phyloP scores from a whole-genome alignment of 1,140 invertebrate genomes.

The Andrena cerasifolii region DNA sequence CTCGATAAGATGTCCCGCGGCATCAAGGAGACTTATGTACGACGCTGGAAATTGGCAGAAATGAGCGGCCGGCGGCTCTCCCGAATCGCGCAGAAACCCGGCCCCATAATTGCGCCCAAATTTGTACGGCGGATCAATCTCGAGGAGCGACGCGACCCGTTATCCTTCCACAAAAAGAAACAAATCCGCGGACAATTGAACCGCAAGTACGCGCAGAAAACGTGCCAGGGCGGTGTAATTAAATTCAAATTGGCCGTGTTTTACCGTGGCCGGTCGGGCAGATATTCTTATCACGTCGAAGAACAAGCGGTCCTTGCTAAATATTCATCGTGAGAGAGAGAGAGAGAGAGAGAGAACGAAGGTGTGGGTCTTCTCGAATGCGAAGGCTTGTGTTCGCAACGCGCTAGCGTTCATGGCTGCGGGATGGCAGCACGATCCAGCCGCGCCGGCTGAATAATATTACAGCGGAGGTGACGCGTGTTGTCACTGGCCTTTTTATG shows the following conservation, averaged over 20 bases:
- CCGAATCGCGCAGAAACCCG: not conserved
- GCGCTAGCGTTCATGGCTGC: slow-evolving; percentile 53
- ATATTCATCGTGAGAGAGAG: slow-evolving; percentile 69
- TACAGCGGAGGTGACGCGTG: slow-evolving; percentile 44
- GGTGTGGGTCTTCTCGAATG: slow-evolving; percentile 42
- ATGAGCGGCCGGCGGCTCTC: not conserved
- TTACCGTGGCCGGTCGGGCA: not conserved
- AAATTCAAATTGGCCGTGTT: slow-evolving; percentile 47
- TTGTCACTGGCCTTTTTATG: slow-evolving; percentile 29
- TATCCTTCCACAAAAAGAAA: slow-evolving; percentile 6
- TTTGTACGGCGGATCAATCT: slow-evolving; percentile 21
- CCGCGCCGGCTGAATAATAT: slow-evolving; percentile 54
- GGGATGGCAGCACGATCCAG: slow-evolving; percentile 73
- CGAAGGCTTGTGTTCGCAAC: slow-evolving; percentile 41
- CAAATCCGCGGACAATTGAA: not conserved
- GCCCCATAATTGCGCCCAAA: not conserved
- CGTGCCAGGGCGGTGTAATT: slow-evolving; percentile 40
- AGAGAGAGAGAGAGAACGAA: slow-evolving; percentile 7
- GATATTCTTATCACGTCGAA: slow-evolving; percentile 61
- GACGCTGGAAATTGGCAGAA: not conserved
- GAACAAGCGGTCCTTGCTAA: slow-evolving; percentile 62
- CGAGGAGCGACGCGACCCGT: not conserved
- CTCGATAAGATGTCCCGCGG: too few species aligned
- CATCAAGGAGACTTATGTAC: too few species aligned
- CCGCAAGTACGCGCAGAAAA: slow-evolving; percentile 13